These are phyloP conservation scores for Colletes latitarsis DNA, from an alignment of 1,140 invertebrate genomes.

Conservation along the genomic window DNA sequence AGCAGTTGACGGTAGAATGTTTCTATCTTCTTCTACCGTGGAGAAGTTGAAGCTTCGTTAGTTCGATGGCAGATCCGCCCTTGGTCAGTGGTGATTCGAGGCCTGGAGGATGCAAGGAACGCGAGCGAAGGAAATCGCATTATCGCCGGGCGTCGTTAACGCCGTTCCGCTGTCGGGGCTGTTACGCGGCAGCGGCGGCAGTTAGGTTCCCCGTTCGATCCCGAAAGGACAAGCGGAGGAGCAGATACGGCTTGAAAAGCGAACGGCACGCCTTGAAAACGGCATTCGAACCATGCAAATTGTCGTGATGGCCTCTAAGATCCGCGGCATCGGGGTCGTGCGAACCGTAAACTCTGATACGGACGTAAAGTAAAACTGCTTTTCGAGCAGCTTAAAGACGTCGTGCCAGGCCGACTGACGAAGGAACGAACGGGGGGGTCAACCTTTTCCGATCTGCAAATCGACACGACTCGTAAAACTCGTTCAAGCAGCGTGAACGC, in stretches of 20 bases:
- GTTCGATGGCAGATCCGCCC: too few relatives aligned
- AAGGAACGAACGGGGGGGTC: constrained; percentile 52
- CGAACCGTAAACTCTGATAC: constrained; percentile 67
- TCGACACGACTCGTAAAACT: constrained; percentile 66
- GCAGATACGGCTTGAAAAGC: constrained; percentile 17
- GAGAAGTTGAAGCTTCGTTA: too few relatives aligned
- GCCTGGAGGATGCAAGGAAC: neutral
- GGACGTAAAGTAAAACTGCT: constrained; percentile 53
- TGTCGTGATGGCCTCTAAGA: constrained; percentile 65
- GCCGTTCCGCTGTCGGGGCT: constrained; percentile 24
- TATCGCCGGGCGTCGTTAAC: constrained; percentile 34
- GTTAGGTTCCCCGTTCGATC: constrained; percentile 23
- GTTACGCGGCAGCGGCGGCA: constrained; percentile 16
- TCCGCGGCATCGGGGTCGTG: constrained; percentile 63
- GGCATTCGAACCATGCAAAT: constrained; percentile 64
- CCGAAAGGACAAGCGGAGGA: constrained; percentile 39
- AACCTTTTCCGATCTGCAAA: constrained; percentile 60
- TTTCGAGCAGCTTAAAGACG: constrained; percentile 59
- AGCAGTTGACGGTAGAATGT: too few relatives aligned
- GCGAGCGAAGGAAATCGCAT: constrained; percentile 26
- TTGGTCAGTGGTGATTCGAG: too few relatives aligned
- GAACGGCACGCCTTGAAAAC: constrained; percentile 57
- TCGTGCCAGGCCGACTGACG: constrained; percentile 48
- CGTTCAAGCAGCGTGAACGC: constrained; percentile 47
- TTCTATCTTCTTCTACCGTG: too few relatives aligned